Conservation (phyloP, 2,888 invertebrate species). For the Dorcus hopei region DNA sequence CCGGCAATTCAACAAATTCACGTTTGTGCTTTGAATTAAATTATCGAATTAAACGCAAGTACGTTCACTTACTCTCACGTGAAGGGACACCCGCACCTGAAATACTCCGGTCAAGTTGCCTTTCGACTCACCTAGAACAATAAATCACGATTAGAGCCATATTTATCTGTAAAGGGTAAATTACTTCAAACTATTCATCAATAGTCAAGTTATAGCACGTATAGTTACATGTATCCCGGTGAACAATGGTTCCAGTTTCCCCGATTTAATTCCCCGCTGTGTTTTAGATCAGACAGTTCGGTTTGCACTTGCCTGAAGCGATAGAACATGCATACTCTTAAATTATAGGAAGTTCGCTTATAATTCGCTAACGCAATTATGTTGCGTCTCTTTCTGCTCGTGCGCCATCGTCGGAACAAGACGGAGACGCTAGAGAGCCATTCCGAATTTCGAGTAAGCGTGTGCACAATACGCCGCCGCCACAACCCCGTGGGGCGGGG, state of each 20-base stretch:
- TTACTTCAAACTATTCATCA: slow-evolving; percentile 1
- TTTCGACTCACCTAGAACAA: slow-evolving; percentile 34
- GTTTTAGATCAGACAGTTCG: slow-evolving; percentile 42
- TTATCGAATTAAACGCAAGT: slow-evolving; percentile 31
- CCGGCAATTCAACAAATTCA: slow-evolving; percentile 39
- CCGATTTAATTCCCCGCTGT: slow-evolving; percentile 39
- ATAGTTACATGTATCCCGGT: slow-evolving; percentile 12
- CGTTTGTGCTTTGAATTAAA: slow-evolving; percentile 42
- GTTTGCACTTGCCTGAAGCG: slow-evolving; percentile 43
- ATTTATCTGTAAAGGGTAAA: background rate
- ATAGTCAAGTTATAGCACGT: slow-evolving; percentile 6
- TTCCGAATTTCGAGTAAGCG: slow-evolving; percentile 35
- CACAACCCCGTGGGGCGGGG: slow-evolving; percentile 28
- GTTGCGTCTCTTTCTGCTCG: slow-evolving; percentile 31
- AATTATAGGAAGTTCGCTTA: slow-evolving; percentile 42
- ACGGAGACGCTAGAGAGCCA: slow-evolving; percentile 32
- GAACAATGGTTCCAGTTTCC: slow-evolving; percentile 15
- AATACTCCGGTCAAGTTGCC: slow-evolving; percentile 2
- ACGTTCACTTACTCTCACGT: slow-evolving; percentile 32
- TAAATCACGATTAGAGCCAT: slow-evolving; percentile 18
- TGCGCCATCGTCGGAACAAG: slow-evolving; percentile 25
- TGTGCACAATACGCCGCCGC: slow-evolving; percentile 32
- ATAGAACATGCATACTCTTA: slow-evolving; percentile 46
- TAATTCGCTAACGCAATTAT: slow-evolving; percentile 33
- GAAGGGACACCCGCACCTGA: slow-evolving; percentile 21